Percentiles rank a stretch among this genome's conserved stretches.
These are phyloP conservation scores for Chamaea fasciata DNA, from an alignment of 2,113 vertebrate species.

Conservation along the genomic window DNA sequence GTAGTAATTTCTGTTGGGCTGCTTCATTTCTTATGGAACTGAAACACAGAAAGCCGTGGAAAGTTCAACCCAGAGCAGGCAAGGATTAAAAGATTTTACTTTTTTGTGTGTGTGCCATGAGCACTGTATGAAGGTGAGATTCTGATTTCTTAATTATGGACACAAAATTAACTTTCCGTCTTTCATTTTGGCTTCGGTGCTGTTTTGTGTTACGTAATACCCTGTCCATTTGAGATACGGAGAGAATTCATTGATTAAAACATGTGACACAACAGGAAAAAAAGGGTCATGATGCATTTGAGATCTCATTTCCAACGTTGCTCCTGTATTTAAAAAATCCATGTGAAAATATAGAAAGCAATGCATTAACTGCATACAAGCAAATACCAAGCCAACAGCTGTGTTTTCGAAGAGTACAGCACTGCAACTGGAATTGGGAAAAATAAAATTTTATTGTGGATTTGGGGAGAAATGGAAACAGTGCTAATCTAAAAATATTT, in stretches of 20 bases:
- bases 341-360: neutral
- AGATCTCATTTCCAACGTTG: neutral
- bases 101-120: neutral
- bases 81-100: neutral
- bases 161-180: neutral
- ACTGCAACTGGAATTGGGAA: neutral
- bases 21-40: neutral
- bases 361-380: neutral
- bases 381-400: neutral
- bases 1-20: neutral
- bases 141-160: neutral
- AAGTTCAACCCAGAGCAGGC: neutral
- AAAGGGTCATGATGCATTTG: neutral
- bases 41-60: neutral
- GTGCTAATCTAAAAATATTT: neutral
- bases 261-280: neutral
- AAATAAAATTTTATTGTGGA: slow-evolving; percentile 35
- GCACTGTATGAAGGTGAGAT: neutral
- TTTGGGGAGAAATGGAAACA: slow-evolving; percentile 3
- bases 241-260: neutral
- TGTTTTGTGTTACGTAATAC: neutral
- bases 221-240: neutral
- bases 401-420: neutral
- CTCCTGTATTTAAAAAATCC: neutral
- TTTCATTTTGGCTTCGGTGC: neutral